Evolutionary conservation across 2,113 vertebrate species (phyloP).

Genomic region (Pedetes capensis): DNA sequence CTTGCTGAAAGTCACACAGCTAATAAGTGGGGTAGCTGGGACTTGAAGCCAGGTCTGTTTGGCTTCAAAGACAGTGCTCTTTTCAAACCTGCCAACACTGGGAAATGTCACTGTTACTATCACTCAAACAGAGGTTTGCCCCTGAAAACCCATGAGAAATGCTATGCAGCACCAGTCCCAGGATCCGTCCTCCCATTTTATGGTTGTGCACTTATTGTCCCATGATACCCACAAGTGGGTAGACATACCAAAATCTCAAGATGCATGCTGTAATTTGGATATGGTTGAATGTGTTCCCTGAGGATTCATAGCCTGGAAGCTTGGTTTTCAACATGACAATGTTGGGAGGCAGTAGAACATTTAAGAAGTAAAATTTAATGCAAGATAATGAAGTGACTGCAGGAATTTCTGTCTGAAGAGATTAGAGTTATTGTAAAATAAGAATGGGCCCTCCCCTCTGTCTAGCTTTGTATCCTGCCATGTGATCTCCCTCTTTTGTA

Average conservation of each 20-base stretch:
- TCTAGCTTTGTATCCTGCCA: not conserved
- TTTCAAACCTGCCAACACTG: not conserved
- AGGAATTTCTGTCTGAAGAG: no score
- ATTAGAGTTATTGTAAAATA: no score
- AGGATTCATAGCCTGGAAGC: no score
- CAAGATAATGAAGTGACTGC: no score
- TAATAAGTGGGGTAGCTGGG: not conserved
- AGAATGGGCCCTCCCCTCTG: not conserved
- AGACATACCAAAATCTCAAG: not conserved
- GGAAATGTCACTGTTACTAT: not conserved
- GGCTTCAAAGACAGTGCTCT: not conserved
- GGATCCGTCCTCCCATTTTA: not conserved
- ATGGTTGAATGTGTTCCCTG: not conserved
- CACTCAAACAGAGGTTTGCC: not conserved
- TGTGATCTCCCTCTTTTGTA: not conserved
- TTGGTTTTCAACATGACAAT: not conserved
- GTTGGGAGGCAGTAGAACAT: not conserved
- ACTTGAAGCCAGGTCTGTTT: not conserved
- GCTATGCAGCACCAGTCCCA: not conserved
- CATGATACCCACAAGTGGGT: not conserved
- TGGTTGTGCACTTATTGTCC: not conserved
- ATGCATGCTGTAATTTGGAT: not conserved
- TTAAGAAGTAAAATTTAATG: no score
- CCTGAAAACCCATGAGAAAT: not conserved
- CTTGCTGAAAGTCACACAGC: not conserved